Conservation (phyloP, 2,797 vertebrate genomes). For the Valencia hispanica region DNA sequence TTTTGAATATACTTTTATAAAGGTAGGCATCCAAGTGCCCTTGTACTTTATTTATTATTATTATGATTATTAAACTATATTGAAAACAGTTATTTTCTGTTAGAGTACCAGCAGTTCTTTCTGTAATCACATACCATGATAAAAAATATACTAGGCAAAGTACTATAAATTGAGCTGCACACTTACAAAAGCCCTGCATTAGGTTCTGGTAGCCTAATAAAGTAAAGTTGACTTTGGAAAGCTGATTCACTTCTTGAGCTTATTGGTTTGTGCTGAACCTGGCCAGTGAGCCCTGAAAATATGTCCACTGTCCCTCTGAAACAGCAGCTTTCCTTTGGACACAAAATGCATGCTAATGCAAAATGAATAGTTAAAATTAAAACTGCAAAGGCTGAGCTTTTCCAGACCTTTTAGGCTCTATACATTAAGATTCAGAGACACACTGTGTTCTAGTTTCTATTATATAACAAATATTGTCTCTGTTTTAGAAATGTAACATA, state of each 20-base stretch:
- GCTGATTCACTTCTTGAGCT: not conserved
- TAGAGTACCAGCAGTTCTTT: not conserved
- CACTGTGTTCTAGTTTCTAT: not conserved
- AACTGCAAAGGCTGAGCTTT: constrained; percentile 10
- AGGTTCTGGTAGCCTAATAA: not conserved
- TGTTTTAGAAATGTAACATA: not conserved
- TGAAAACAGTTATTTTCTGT: not conserved
- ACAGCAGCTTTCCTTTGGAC: not conserved
- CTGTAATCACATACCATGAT: not conserved
- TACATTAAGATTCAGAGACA: not conserved
- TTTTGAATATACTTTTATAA: not conserved
- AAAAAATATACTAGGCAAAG: not conserved
- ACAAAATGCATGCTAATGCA: constrained; percentile 1
- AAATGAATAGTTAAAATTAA: constrained; percentile 8
- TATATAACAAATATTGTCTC: not conserved
- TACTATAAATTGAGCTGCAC: not conserved
- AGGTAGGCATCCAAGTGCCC: not conserved
- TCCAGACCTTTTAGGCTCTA: not conserved
- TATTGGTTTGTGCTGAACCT: not conserved
- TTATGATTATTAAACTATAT: not conserved
- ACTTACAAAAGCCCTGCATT: not conserved
- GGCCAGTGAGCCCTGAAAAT: not conserved
- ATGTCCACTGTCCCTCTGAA: not conserved
- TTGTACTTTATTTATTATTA: not conserved
- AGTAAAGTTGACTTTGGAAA: not conserved